phyloP scores from a whole-genome alignment of 2,113 vertebrate genomes.

The Balaeniceps rex region DNA sequence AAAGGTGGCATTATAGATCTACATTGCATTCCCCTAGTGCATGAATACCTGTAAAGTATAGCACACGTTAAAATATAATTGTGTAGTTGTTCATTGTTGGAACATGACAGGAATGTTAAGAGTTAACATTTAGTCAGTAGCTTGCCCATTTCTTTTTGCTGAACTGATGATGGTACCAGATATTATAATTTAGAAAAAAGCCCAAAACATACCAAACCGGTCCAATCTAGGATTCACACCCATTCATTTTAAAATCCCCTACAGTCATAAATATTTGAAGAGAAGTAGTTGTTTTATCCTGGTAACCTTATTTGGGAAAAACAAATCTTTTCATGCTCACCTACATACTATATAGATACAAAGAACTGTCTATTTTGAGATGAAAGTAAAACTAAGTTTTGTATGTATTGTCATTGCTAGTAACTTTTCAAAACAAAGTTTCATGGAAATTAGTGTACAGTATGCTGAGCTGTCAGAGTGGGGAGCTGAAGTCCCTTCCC shows the following conservation, averaged over 20 bases:
- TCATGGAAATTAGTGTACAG: not conserved
- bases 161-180: not conserved
- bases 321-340: not conserved
- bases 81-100: not conserved
- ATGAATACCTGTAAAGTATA: slow-evolving; percentile 21
- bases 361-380: not conserved
- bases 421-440: not conserved
- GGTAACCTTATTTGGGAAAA: not conserved
- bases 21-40: slow-evolving; percentile 15
- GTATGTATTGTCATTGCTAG: not conserved
- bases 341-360: not conserved
- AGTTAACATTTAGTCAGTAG: not conserved
- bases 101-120: not conserved
- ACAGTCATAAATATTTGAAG: not conserved
- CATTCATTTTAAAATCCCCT: not conserved
- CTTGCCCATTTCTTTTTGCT: not conserved
- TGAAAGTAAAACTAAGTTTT: not conserved
- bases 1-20: slow-evolving; percentile 70
- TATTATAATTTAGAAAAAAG: not conserved
- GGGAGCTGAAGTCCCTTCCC: not conserved
- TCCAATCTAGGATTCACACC: not conserved
- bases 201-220: not conserved
- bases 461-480: not conserved
- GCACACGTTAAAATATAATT: not conserved
- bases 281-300: not conserved